Conservation (phyloP, 2,888 invertebrate genomes). For the Rhogogaster chlorosoma region DNA sequence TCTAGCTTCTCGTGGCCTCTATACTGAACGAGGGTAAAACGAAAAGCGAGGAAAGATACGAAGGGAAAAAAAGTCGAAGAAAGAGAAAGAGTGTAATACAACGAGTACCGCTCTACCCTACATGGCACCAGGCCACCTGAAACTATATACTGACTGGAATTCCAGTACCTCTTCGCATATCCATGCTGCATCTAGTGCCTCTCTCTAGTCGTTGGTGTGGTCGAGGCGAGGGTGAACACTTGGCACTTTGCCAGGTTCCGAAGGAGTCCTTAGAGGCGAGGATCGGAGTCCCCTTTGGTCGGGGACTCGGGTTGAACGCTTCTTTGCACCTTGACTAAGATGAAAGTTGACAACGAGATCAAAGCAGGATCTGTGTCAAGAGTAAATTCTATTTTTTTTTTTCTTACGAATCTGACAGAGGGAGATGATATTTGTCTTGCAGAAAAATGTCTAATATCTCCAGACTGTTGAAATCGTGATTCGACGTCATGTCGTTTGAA, state of each 20-base stretch:
- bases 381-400: neutral
- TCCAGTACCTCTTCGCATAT: conserved; percentile 42
- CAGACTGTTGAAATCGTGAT: neutral
- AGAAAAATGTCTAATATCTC: neutral
- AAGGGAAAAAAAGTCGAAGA: neutral
- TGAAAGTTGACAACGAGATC: conserved; percentile 34
- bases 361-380: conserved; percentile 20
- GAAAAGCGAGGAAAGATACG: neutral
- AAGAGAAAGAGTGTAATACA: neutral
- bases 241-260: conserved; percentile 43
- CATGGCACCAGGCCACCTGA: conserved; percentile 23
- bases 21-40: conserved; percentile 5
- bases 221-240: conserved; percentile 36
- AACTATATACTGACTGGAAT: neutral
- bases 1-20: conserved; percentile 5
- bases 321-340: conserved; percentile 29
- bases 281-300: conserved; percentile 25
- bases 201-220: conserved; percentile 18
- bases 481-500: neutral
- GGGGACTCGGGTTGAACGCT: conserved; percentile 1
- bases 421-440: neutral
- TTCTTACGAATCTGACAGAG: neutral
- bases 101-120: neutral
- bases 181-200: conserved; percentile 40
- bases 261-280: conserved; percentile 23